Percentiles rank a stretch among this genome's conserved stretches.
Evolutionary conservation across 2,113 vertebrate species (phyloP).

Genomic region (Microtus ochrogaster): DNA sequence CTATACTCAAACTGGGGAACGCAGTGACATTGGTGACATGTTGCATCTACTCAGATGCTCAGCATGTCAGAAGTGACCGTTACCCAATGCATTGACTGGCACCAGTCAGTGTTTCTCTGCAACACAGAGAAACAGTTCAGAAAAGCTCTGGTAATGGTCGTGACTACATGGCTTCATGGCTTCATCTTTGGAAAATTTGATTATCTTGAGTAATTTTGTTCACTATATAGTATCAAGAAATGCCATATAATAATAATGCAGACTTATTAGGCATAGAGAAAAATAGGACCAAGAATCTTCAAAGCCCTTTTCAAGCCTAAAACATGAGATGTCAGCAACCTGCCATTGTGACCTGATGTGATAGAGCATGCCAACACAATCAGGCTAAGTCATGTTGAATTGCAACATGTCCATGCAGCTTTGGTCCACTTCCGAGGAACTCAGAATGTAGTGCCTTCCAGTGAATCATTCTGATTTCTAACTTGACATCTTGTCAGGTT

Average conservation of each 20-base stretch:
- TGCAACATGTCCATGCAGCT: not conserved
- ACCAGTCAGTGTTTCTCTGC: not conserved
- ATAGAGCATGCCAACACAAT: not conserved
- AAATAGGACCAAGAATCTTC: not conserved
- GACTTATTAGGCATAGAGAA: not conserved
- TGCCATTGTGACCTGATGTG: not conserved
- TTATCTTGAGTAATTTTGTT: not conserved
- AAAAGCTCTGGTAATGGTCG: not conserved
- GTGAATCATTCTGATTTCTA: not conserved
- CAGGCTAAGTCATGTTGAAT: not conserved
- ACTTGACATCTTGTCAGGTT: not conserved
- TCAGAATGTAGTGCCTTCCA: not conserved
- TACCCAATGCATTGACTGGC: not conserved
- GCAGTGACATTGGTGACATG: not conserved
- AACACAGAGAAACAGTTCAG: not conserved
- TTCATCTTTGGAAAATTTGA: slow-evolving; percentile 8
- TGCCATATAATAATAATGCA: not conserved
- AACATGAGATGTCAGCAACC: not conserved
- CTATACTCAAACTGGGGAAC: not conserved
- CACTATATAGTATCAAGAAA: slow-evolving; percentile 26
- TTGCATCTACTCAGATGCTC: not conserved
- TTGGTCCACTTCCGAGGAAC: not conserved
- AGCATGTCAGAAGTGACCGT: not conserved
- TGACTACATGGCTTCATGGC: not conserved
- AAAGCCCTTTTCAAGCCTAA: not conserved